Evolutionary conservation across 2,113 vertebrate species (phyloP).

Genomic region (Anarrhichthys ocellatus): DNA sequence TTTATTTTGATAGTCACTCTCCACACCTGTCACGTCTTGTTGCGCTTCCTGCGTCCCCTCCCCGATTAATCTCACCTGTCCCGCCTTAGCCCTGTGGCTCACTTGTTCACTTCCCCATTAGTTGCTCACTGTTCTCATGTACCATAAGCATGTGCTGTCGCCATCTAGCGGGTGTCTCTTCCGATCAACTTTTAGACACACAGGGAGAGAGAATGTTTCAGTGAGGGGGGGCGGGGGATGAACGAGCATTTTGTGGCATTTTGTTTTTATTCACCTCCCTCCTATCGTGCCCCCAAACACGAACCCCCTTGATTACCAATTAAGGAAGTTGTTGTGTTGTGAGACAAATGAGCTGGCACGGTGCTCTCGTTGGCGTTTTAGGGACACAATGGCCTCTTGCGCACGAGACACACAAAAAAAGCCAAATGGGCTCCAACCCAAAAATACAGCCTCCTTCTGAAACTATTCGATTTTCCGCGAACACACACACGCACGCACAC

Average conservation of each 20-base stretch:
- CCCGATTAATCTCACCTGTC: no score
- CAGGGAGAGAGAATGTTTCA: background rate
- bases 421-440: background rate
- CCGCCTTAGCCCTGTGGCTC: no score
- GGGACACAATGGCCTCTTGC: conserved; percentile 14
- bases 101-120: no score
- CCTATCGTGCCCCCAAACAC: conserved; percentile 1
- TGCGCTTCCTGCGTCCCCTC: no score
- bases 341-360: conserved; percentile 32
- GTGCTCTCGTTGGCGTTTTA: conserved; percentile 7
- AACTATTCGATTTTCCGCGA: conserved; percentile 51
- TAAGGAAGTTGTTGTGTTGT: conserved; percentile 3
- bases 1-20: no score
- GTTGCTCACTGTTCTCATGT: no score
- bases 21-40: no score
- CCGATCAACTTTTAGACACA: conserved; percentile 33
- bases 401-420: background rate
- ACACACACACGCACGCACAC: background rate
- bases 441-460: conserved; percentile 15
- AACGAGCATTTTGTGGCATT: background rate
- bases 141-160: conserved; percentile 55
- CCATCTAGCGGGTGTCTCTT: conserved; percentile 79
- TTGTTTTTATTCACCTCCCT: background rate
- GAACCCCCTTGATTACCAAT: conserved; percentile 39
- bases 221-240: background rate